Evolutionary conservation across 2,888 invertebrate genomes (phyloP).

Genomic region (Physocephala rufipes): DNA sequence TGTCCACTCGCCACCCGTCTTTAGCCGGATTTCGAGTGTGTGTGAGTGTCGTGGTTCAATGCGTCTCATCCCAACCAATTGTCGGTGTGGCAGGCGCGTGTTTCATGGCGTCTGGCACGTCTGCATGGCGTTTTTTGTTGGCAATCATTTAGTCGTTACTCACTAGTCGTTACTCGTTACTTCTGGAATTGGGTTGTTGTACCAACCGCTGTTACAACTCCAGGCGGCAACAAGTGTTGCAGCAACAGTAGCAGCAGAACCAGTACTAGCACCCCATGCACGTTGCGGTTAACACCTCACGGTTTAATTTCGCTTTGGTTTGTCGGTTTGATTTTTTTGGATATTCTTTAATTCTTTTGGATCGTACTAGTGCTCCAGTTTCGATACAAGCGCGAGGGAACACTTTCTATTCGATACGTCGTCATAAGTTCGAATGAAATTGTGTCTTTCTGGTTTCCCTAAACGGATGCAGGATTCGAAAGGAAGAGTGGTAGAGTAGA

Average conservation of each 20-base stretch:
- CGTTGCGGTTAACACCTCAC: too few relatives aligned
- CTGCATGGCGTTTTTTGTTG: constrained; percentile 13
- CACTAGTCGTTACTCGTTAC: background rate
- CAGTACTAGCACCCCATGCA: background rate
- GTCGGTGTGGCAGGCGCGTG: constrained; percentile 10
- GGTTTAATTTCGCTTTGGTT: too few relatives aligned
- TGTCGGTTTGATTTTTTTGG: too few relatives aligned
- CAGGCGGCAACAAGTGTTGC: background rate
- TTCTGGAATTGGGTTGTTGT: background rate
- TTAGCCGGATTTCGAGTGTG: background rate
- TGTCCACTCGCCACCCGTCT: constrained; percentile 1
- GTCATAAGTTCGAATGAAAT: too few relatives aligned
- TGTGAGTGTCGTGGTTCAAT: constrained; percentile 9
- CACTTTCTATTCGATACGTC: too few relatives aligned
- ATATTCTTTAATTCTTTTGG: background rate
- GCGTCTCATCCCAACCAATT: constrained; percentile 5
- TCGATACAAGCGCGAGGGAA: background rate
- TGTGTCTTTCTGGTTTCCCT: too few relatives aligned
- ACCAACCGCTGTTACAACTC: background rate
- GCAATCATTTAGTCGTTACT: constrained; percentile 10
- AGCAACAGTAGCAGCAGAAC: background rate
- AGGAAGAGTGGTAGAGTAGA: too few relatives aligned
- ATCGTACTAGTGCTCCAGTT: constrained; percentile 3
- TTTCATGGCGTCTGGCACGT: constrained; percentile 15
- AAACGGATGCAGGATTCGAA: too few relatives aligned